Base-by-base conservation (phyloP, 2,797 vertebrate species). In the Rhodeus uyekii region DNA sequence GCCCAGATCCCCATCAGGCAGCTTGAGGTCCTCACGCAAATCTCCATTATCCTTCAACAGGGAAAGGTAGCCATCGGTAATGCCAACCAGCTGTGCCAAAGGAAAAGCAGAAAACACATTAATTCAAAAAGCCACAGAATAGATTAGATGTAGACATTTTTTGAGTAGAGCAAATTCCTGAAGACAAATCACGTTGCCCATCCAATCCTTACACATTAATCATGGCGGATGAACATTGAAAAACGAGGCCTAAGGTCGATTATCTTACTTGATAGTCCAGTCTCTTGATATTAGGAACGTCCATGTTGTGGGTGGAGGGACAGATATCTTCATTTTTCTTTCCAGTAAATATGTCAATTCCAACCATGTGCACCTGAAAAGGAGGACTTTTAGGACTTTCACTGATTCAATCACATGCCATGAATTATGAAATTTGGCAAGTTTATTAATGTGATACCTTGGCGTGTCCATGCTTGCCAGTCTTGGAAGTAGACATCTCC, bases 261-360 rank as follows among this genome's bases (percentile, higher is more conserved):
- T n/a, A 8, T 4, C 93, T 92, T 87, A 96, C 96, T 90, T 96
- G 95, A 87, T 96, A 96, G 84, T 96, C 96, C 87, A 92, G 93
- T 89, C 96, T 96, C 90, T 96, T 96, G 91, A 96, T 95, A 90
- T 96, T 96, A 53, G 96, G 96, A 85, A 96, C 96, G 90, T 96
- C 95, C 95, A 96, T 96, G 88, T 96, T 96, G 89, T 96, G 96
- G 89, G 96, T 96, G 18, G 96, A 96, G 68, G 96, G 96, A 71
- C 96, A 96, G 88, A 96, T 96, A 93, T 96, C 96, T 92, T 96
- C 96, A 3, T 96, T 95, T 82, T 96, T 96, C 91, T 95, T 96
- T 55, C 95, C 95, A 46, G 94, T 95, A 90, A 96, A 96, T 85
- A 96, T 96, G 90, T 96, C 96, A 84, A 96, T 95, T 86, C 96